phyloP scores from a whole-genome alignment of 92 coral and sea anemone species.

The Pocillopora grandis region DNA sequence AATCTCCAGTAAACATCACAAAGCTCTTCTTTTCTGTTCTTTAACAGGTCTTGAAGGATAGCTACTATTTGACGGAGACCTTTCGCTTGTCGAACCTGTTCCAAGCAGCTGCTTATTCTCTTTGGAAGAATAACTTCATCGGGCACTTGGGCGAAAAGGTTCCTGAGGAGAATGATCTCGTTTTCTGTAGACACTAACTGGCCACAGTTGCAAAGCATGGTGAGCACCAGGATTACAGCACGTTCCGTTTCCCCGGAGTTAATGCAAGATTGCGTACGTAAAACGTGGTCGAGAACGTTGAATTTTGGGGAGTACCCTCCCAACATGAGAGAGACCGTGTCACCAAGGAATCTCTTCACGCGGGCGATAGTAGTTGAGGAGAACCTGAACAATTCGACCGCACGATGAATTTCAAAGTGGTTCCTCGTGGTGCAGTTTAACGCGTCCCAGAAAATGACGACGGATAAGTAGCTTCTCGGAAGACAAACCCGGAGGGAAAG shows the following conservation, averaged over 20 bases:
- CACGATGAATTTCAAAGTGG: background rate
- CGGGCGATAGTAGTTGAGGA: background rate
- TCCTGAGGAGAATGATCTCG: conserved; percentile 49
- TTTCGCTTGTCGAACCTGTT: conserved; percentile 40
- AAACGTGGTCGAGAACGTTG: conserved; percentile 51
- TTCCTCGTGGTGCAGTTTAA: background rate
- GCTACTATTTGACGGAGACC: conserved; percentile 57
- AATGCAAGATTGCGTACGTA: background rate
- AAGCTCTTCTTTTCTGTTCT: conserved; percentile 55
- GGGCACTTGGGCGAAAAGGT: conserved; percentile 33
- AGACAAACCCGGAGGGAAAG: conserved; percentile 45
- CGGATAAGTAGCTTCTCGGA: conserved; percentile 56
- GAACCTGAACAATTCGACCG: background rate
- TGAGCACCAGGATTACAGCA: conserved; percentile 53
- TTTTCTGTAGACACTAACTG: background rate
- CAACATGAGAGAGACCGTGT: background rate
- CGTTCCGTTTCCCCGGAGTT: conserved; percentile 58
- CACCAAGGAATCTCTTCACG: conserved; percentile 23
- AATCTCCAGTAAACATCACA: conserved; percentile 69
- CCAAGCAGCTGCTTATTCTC: conserved; percentile 53
- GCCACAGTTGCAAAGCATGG: conserved; percentile 75
- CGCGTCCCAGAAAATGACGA: conserved; percentile 58
- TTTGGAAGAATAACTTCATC: conserved; percentile 32
- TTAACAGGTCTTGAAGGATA: conserved; percentile 50
- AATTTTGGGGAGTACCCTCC: conserved; percentile 5